Percentiles rank a stretch among this genome's conserved stretches.
Evolutionary conservation across 2,888 invertebrate genomes (phyloP).

Genomic region (Drosophila maculinotata): DNA sequence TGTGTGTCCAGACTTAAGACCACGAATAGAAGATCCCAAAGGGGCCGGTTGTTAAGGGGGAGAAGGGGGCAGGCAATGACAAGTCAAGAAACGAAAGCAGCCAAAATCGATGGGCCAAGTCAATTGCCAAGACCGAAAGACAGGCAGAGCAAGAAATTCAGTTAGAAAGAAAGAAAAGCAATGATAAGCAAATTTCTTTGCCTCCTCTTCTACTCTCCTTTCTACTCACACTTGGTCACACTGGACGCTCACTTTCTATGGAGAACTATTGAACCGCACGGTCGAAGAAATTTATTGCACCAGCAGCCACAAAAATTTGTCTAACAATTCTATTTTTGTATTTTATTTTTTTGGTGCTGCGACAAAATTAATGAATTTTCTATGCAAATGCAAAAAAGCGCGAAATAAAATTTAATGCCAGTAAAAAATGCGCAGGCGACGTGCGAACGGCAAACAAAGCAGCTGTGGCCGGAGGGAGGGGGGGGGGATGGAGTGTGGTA

Average conservation of each 20-base stretch:
- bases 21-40: conserved; percentile 4
- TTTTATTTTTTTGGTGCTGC: conserved; percentile 13
- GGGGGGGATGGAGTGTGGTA: not conserved
- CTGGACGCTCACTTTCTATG: conserved; percentile 59
- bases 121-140: conserved; percentile 52
- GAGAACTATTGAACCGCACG: conserved; percentile 58
- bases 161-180: conserved; percentile 60
- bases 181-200: conserved; percentile 71
- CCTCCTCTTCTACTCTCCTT: not conserved
- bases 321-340: conserved; percentile 51
- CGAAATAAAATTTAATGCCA: conserved; percentile 80
- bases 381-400: conserved; percentile 75
- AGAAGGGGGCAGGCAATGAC: conserved; percentile 59
- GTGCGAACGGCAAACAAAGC: conserved; percentile 57
- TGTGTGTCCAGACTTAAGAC: conserved; percentile 49
- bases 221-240: conserved; percentile 11
- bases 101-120: conserved; percentile 55
- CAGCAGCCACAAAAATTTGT: conserved; percentile 74
- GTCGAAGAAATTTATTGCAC: conserved; percentile 63
- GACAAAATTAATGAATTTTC: conserved; percentile 80
- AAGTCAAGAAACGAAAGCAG: conserved; percentile 63
- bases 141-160: conserved; percentile 14
- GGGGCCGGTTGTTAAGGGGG: not conserved
- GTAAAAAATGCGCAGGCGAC: conserved; percentile 73
- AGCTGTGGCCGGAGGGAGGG: no score